Conservation (phyloP, 1,140 invertebrate species). For the Temnothorax longispinosus region DNA sequence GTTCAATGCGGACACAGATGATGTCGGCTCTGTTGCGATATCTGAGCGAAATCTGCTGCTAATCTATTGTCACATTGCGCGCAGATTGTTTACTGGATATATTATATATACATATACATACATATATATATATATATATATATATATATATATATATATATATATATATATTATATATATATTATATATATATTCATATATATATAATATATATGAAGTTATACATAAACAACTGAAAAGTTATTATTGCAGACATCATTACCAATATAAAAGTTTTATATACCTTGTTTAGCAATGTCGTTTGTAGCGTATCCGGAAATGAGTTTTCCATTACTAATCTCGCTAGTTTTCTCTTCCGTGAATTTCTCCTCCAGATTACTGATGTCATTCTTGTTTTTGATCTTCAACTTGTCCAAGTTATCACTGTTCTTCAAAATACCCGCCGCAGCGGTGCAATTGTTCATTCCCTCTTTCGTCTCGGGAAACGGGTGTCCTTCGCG, state of each 20-base stretch:
- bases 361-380: constrained; percentile 86
- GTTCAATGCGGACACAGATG: no score
- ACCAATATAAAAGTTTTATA: not conserved
- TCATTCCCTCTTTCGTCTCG: constrained; percentile 86
- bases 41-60: no score
- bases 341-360: constrained; percentile 82
- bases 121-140: no score
- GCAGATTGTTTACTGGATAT: no score
- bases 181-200: no score
- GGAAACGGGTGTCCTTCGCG: constrained; percentile 88
- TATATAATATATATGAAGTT: no score
- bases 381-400: constrained; percentile 86
- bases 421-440: constrained; percentile 77
- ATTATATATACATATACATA: no score
- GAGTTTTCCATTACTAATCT: constrained; percentile 80
- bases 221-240: not conserved
- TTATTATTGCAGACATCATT: constrained; percentile 29
- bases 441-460: constrained; percentile 86
- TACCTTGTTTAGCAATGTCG: constrained; percentile 89
- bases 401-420: constrained; percentile 79
- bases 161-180: no score
- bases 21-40: no score
- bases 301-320: constrained; percentile 88
- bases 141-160: no score
- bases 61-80: no score